A percentile compares a stretch with the other conserved stretches of the same genome.
Conservation (phyloP, 2,797 vertebrate species). For the Enteromius paludinosus region DNA sequence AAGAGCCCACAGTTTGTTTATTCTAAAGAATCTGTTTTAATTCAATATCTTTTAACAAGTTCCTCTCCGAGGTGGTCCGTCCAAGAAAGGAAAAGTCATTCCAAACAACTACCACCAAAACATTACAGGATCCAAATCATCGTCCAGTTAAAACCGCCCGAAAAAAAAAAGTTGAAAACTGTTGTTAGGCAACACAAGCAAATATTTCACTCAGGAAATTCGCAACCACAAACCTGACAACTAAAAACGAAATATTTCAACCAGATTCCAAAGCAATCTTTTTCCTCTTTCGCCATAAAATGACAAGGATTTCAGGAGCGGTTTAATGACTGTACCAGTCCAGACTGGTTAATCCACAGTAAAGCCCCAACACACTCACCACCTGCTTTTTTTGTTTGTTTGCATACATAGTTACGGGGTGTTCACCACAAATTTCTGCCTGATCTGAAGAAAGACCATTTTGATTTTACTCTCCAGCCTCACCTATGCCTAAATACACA, state of each 20-base stretch:
- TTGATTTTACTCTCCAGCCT: constrained; percentile 9
- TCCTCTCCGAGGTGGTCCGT: constrained; percentile 47
- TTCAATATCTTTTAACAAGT: constrained; percentile 48
- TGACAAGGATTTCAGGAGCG: constrained; percentile 7
- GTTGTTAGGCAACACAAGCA: constrained; percentile 49
- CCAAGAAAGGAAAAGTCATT: constrained; percentile 41
- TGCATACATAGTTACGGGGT: constrained; percentile 10
- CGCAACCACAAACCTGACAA: constrained; percentile 20
- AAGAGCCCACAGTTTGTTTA: constrained; percentile 52
- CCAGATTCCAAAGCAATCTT: constrained; percentile 11
- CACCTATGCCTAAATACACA: constrained; percentile 14
- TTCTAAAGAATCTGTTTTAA: constrained; percentile 43
- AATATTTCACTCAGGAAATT: constrained; percentile 21
- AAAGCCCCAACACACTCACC: constrained; percentile 42
- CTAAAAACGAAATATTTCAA: background rate
- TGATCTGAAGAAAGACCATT: constrained; percentile 4
- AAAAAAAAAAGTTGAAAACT: constrained; percentile 30
- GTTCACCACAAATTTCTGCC: constrained; percentile 33
- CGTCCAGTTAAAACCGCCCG: background rate
- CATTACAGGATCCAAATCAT: constrained; percentile 34
- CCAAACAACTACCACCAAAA: constrained; percentile 48
- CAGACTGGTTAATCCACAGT: constrained; percentile 43
- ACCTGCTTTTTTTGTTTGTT: constrained; percentile 33
- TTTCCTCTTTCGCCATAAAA: background rate
- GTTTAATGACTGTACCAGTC: constrained; percentile 40